phyloP scores from a whole-genome alignment of 2,888 invertebrate genomes.

The Xanthostigma xanthostigma region DNA sequence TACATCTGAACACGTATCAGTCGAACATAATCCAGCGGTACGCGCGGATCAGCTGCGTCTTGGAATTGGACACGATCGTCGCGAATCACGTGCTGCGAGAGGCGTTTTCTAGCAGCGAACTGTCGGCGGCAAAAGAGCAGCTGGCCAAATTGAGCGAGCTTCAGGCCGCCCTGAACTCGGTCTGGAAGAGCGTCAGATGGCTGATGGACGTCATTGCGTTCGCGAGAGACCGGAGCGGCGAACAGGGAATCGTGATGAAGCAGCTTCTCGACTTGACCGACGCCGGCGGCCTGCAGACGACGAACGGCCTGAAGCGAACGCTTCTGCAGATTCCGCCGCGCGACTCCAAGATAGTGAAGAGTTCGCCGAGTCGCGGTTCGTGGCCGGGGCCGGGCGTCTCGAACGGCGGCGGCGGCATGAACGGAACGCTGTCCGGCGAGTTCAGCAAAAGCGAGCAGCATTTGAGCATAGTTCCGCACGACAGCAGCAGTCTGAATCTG shows the following conservation, averaged over 20 bases:
- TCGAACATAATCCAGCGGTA: slow-evolving; percentile 80
- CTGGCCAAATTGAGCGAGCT: slow-evolving; percentile 68
- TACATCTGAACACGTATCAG: slow-evolving; percentile 89
- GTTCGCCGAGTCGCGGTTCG: slow-evolving; percentile 64
- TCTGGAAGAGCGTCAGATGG: slow-evolving; percentile 94
- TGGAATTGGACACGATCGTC: slow-evolving; percentile 82
- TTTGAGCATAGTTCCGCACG: slow-evolving; percentile 37
- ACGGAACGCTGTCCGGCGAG: slow-evolving; percentile 36
- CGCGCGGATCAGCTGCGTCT: slow-evolving; percentile 79
- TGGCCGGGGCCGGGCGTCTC: slow-evolving; percentile 68
- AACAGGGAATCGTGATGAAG: slow-evolving; percentile 14
- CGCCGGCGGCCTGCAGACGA: slow-evolving; percentile 20
- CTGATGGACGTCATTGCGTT: slow-evolving; percentile 89
- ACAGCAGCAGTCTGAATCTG: slow-evolving; percentile 36
- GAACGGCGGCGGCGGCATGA: slow-evolving; percentile 21
- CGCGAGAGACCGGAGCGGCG: slow-evolving; percentile 61
- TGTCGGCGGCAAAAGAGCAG: slow-evolving; percentile 74
- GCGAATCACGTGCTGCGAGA: slow-evolving; percentile 89
- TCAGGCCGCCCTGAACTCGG: slow-evolving; percentile 68
- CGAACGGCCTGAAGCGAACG: slow-evolving; percentile 33
- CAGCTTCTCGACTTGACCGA: slow-evolving; percentile 14
- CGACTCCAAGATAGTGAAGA: slow-evolving; percentile 60
- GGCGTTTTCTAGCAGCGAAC: slow-evolving; percentile 83
- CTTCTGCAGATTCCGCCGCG: slow-evolving; percentile 53
- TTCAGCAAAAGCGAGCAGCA: slow-evolving; percentile 78